Conservation (phyloP, 2,113 vertebrate genomes). For the Rana temporaria region DNA sequence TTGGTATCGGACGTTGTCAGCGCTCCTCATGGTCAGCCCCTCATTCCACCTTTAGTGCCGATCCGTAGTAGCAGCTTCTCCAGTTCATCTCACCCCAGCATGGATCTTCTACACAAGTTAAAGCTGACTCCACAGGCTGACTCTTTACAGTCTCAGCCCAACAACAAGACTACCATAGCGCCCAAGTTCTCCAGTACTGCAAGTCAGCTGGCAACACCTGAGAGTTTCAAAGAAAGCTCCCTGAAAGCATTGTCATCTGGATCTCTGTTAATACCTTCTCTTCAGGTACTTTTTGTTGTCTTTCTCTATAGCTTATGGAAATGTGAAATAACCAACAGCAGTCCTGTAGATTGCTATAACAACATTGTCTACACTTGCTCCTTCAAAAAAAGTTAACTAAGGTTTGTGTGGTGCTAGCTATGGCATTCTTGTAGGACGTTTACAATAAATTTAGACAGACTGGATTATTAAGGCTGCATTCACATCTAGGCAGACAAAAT, state of each 20-base stretch:
- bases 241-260: slow-evolving; percentile 73
- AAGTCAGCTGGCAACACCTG: slow-evolving; percentile 86
- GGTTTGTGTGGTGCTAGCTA: too few relatives aligned
- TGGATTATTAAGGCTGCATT: too few relatives aligned
- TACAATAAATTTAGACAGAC: too few relatives aligned
- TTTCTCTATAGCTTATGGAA: too few relatives aligned
- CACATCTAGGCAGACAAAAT: too few relatives aligned
- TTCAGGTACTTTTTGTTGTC: slow-evolving; percentile 72
- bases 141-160: slow-evolving; percentile 73
- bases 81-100: slow-evolving; percentile 71
- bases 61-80: slow-evolving; percentile 64
- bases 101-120: slow-evolving; percentile 84
- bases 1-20: slow-evolving; percentile 70
- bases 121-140: slow-evolving; percentile 80
- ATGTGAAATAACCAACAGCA: too few relatives aligned
- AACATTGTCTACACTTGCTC: too few relatives aligned
- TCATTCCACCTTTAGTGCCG: slow-evolving; percentile 66
- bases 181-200: slow-evolving; percentile 78
- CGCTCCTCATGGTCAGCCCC: slow-evolving; percentile 61
- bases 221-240: slow-evolving; percentile 88
- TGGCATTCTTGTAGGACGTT: too few relatives aligned
- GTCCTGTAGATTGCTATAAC: too few relatives aligned
- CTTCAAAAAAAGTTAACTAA: too few relatives aligned
- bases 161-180: slow-evolving; percentile 78
- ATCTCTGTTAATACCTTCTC: slow-evolving; percentile 72